Evolutionary conservation across 53 echinoderm and acorn worm species (phyloP).

Genomic region (Luidia sarsii): DNA sequence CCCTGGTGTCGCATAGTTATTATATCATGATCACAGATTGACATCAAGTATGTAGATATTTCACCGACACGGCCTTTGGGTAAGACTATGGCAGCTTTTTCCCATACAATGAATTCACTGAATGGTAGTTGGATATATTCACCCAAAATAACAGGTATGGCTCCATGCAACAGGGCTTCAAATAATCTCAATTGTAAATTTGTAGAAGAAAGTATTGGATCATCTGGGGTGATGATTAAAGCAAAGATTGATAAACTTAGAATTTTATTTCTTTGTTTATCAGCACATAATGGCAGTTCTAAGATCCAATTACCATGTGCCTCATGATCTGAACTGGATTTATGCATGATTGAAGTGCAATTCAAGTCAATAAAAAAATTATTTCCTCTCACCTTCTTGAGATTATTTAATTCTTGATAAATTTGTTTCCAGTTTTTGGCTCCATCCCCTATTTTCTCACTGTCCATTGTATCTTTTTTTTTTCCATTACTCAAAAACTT

Average conservation of each 20-base stretch:
- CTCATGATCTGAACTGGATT: too few species aligned
- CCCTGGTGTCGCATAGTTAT: constrained; percentile 80
- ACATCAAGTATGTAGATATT: constrained; percentile 75
- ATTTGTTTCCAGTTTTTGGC: too few species aligned
- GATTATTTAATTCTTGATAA: constrained; percentile 68
- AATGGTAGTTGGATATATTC: constrained; percentile 80
- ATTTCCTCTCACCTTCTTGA: constrained; percentile 67
- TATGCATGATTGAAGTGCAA: constrained; percentile 48
- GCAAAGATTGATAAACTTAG: constrained; percentile 76
- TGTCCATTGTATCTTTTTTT: too few species aligned
- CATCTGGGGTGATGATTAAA: constrained; percentile 65
- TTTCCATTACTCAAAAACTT: too few species aligned
- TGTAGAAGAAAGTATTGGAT: constrained; percentile 66
- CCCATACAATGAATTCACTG: constrained; percentile 75
- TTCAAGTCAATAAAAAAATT: constrained; percentile 68
- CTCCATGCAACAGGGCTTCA: constrained; percentile 77
- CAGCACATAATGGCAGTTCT: constrained; percentile 74
- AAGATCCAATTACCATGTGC: too few species aligned
- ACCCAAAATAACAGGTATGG: constrained; percentile 81
- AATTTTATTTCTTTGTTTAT: constrained; percentile 49
- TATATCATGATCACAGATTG: constrained; percentile 79
- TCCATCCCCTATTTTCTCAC: too few species aligned
- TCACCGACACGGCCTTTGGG: constrained; percentile 80
- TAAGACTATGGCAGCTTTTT: constrained; percentile 68
- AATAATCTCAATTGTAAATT: constrained; percentile 66